A percentile compares a stretch with the other conserved stretches of the same genome.
Conservation (phyloP, 2,113 vertebrate species). For the Saguinus imperator region DNA sequence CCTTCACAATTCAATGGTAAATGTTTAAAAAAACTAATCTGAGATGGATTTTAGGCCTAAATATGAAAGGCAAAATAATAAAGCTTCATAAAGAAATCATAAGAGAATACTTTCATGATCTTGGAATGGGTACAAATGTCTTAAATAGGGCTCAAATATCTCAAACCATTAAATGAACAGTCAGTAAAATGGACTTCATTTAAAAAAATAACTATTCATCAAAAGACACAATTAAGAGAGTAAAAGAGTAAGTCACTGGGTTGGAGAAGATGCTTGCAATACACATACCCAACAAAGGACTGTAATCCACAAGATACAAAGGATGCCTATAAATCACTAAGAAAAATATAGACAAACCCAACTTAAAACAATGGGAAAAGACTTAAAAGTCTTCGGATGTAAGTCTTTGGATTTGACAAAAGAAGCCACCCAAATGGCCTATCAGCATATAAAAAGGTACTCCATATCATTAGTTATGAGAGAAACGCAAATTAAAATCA, state of each 20-base stretch:
- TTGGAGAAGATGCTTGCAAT: background rate
- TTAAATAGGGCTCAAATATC: background rate
- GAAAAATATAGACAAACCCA: background rate
- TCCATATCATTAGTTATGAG: background rate
- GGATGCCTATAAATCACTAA: background rate
- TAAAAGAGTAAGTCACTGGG: background rate
- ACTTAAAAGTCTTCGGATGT: background rate
- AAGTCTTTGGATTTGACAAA: background rate
- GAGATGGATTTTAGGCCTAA: background rate
- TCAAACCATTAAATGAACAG: background rate
- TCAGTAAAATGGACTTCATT: background rate
- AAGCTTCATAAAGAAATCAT: background rate
- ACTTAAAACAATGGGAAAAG: background rate
- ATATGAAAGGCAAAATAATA: conserved; percentile 11
- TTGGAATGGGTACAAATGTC: background rate
- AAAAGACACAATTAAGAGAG: conserved; percentile 4
- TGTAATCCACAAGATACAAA: background rate
- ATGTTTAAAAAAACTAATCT: background rate
- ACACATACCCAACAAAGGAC: background rate
- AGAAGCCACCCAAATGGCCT: background rate
- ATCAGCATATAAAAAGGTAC: background rate
- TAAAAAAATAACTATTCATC: conserved; percentile 9
- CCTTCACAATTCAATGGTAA: background rate
- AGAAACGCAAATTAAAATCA: conserved; percentile 9
- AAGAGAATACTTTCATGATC: background rate